phyloP scores from a whole-genome alignment of 1,140 invertebrate species.

The Lycorma delicatula region DNA sequence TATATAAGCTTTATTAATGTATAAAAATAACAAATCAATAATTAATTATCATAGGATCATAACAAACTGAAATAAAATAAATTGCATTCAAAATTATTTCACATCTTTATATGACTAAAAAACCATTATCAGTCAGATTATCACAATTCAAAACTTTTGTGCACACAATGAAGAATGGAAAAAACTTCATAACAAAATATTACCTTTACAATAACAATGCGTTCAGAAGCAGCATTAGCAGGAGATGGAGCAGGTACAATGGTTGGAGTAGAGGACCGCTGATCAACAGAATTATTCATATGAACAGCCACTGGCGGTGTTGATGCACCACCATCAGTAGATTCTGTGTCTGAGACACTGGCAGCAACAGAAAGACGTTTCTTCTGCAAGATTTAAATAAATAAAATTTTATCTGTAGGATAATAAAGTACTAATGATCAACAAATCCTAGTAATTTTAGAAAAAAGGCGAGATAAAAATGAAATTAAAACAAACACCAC shows the following conservation, averaged over 20 bases:
- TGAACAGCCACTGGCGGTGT: constrained; percentile 38
- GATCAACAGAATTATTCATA: constrained; percentile 35
- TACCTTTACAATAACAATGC: constrained; percentile 48
- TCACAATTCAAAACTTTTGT: neutral
- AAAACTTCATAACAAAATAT: constrained; percentile 7
- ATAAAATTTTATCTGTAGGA: no score
- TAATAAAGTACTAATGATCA: no score
- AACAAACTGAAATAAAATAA: no score
- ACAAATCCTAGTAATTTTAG: no score
- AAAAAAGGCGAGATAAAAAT: no score
- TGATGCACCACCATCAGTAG: constrained; percentile 43
- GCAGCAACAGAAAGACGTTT: constrained; percentile 50
- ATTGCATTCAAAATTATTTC: no score
- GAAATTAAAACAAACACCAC: no score
- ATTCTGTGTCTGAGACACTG: constrained; percentile 42
- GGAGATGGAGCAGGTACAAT: constrained; percentile 28
- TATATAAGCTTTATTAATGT: no score
- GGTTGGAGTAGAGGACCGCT: constrained; percentile 37
- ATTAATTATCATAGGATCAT: no score
- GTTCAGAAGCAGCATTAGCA: constrained; percentile 33
- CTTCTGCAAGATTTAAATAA: no score
- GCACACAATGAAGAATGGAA: neutral
- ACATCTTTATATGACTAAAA: no score
- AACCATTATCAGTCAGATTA: neutral
- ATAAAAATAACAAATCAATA: no score